phyloP scores from a whole-genome alignment of 2,797 vertebrate genomes.

The Furcifer pardalis region DNA sequence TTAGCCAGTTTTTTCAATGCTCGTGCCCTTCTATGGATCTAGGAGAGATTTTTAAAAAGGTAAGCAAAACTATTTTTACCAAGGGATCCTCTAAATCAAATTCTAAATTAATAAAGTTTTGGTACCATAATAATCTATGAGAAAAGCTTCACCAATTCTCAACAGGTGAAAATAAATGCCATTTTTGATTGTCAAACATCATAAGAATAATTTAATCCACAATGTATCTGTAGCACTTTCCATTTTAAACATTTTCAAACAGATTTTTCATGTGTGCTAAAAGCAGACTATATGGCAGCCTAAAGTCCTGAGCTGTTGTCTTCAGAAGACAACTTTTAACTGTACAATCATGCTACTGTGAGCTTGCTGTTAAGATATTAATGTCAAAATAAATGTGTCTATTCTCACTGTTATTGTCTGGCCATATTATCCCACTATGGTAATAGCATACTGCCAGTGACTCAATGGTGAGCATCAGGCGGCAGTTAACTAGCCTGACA shows the following conservation, averaged over 20 bases:
- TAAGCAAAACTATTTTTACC: conserved; percentile 9
- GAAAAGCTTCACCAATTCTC: not conserved
- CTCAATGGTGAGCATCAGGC: too few species aligned
- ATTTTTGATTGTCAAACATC: not conserved
- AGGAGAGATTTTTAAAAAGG: conserved; percentile 35
- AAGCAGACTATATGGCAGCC: conserved; percentile 19
- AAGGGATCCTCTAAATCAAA: not conserved
- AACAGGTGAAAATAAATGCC: not conserved
- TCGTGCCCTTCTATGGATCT: conserved; percentile 91
- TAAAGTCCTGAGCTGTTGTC: not conserved
- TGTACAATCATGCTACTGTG: not conserved
- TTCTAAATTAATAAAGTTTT: not conserved
- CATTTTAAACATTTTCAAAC: not conserved
- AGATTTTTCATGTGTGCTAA: not conserved
- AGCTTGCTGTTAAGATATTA: not conserved
- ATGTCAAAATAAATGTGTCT: not conserved
- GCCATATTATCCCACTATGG: too few species aligned
- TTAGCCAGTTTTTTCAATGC: conserved; percentile 92
- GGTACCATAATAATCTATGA: not conserved
- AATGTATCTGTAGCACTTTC: not conserved
- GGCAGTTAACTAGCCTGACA: too few species aligned
- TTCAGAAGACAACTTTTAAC: not conserved
- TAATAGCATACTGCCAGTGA: too few species aligned
- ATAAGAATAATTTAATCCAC: conserved; percentile 3
- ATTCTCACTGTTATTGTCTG: not conserved